Evolutionary conservation across 2,888 invertebrate genomes (phyloP), one percentile per base, ranked within the genome.

Genomic region (Lasioglossum oenotherae): DNA sequence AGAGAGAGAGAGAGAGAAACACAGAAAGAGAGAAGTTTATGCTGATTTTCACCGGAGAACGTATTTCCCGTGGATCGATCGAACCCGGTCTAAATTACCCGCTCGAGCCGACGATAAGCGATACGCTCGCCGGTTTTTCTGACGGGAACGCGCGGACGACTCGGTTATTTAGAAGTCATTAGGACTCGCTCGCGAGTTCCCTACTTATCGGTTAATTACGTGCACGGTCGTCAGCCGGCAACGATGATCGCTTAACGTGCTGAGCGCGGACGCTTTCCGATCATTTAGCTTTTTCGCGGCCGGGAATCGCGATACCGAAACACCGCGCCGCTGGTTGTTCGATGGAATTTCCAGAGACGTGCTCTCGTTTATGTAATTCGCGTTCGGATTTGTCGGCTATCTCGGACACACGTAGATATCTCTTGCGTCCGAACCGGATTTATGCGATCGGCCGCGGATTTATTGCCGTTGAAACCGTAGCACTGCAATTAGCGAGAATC

Each of bases 121-220:
- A 84, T 82, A 88, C 76, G 77, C 75, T 69, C 71, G 41, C 23
- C 73, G 67, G 53, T 86, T 88, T 89, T 83, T 88, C 85, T 31
- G 64, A 49, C 49, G 57, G 49, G 4, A 38, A 38, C 74, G 27
- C 27, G 35, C 60, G 27, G 75, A 71, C 76, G 72, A 72, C 82
- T 85, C 72, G 80, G 86, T 89, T 90, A 89, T 89, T 90, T 87
- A 89, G 85, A 89, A 91, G 92, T 92, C 91, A 90, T 92, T 92
- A 92, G 87, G 88, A 89, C 88, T 92, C 91, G 92, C 90, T 92
- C 90, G 82, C 64, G 89, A 38, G 64, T 77, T 92, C 89, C 88
- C 91, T 91, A 92, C 92, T 93, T 93, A 93, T 92, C 92, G 92
- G 86, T 88, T 93, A 93, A 93, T 93, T 92, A 92, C 91, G 88